phyloP scores from a whole-genome alignment of 2,113 vertebrate species.

The Saguinus imperator region DNA sequence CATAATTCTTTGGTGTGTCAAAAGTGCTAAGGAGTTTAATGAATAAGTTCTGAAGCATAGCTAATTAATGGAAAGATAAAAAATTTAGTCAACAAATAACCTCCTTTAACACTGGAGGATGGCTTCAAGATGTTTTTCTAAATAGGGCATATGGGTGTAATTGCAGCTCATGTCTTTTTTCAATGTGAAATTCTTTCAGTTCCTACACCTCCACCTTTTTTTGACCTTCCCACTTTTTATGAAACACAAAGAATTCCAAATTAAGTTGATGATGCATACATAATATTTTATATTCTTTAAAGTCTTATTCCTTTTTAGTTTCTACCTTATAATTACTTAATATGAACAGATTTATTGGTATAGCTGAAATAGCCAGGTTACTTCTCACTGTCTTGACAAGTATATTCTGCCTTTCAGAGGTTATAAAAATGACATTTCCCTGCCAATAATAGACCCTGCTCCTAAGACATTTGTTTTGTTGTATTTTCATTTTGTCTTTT shows the following conservation, averaged over 20 bases:
- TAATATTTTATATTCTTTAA: conserved; percentile 71
- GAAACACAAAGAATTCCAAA: conserved; percentile 74
- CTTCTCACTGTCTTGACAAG: conserved; percentile 51
- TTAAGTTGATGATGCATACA: conserved; percentile 68
- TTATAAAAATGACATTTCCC: conserved; percentile 33
- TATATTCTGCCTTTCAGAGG: conserved; percentile 34
- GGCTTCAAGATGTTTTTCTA: conserved; percentile 58
- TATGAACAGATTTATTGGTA: conserved; percentile 50
- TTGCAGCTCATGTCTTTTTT: conserved; percentile 63
- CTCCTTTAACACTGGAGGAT: conserved; percentile 41
- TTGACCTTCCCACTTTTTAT: conserved; percentile 57
- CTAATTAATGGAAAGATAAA: conserved; percentile 62
- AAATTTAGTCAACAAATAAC: conserved; percentile 43
- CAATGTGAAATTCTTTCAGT: conserved; percentile 52
- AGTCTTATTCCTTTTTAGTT: conserved; percentile 52
- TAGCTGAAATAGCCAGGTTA: conserved; percentile 63
- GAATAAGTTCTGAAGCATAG: conserved; percentile 50
- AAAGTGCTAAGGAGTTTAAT: conserved; percentile 61
- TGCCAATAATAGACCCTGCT: background rate
- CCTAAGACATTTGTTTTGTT: conserved; percentile 2
- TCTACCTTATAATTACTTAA: conserved; percentile 66
- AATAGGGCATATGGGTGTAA: conserved; percentile 61
- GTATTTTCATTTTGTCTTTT: background rate
- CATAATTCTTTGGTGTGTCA: conserved; percentile 59
- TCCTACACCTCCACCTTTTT: conserved; percentile 61